phyloP scores from a whole-genome alignment of 2,797 vertebrate species.

The Cirrhinus mrigala region DNA sequence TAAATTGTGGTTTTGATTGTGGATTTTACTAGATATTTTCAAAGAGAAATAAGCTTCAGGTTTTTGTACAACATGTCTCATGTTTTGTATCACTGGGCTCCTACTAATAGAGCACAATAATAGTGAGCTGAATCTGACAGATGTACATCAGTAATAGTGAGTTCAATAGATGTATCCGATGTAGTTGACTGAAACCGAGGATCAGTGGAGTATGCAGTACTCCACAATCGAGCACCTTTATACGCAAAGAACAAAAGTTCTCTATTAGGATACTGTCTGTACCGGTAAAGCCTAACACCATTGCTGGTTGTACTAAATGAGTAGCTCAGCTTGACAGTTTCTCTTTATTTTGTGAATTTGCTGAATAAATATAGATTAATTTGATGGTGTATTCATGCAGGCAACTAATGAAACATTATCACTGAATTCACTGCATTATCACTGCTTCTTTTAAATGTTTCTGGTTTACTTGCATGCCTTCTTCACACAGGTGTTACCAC shows the following conservation, averaged over 20 bases:
- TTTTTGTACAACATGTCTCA: neutral
- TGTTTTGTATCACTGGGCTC: neutral
- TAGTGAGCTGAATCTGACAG: no score
- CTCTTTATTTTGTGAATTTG: neutral
- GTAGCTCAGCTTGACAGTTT: conserved; percentile 31
- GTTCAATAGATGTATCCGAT: neutral
- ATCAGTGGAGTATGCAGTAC: neutral
- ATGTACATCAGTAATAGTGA: no score
- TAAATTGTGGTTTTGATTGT: neutral
- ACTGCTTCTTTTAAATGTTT: neutral
- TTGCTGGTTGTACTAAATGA: neutral
- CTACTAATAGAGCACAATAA: no score
- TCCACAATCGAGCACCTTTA: conserved; percentile 29
- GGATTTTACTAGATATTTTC: neutral
- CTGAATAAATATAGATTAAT: neutral
- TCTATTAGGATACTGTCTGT: conserved; percentile 16
- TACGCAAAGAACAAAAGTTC: conserved; percentile 45
- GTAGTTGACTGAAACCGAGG: conserved; percentile 10
- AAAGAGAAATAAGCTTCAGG: neutral
- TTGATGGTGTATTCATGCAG: neutral
- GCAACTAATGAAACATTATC: neutral
- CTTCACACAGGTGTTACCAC: neutral
- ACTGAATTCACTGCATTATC: no score
- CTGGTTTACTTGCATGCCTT: neutral
- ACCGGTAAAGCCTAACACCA: neutral